Percentiles rank a stretch among this genome's conserved stretches.
Evolutionary conservation across 2,797 vertebrate species (phyloP).

Genomic region (Bradypodion pumilum): DNA sequence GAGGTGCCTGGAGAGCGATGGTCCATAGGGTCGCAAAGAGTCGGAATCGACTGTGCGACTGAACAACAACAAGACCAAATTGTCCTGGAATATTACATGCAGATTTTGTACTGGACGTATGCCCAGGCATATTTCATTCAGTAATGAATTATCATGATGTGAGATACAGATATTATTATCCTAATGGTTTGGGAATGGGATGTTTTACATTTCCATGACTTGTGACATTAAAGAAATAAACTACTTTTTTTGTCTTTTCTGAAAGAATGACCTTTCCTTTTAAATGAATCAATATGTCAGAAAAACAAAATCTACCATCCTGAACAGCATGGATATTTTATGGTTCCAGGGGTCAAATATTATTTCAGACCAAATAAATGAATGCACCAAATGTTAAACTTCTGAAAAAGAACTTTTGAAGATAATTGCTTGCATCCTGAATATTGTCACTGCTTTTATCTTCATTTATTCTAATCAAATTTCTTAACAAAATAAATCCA

Average conservation of each 20-base stretch:
- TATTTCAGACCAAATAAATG: conserved; percentile 33
- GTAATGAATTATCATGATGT: conserved; percentile 37
- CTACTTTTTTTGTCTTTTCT: conserved; percentile 19
- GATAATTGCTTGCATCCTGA: not conserved
- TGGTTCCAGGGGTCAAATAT: conserved; percentile 22
- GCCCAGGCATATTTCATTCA: conserved; percentile 30
- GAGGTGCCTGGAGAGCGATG: no score
- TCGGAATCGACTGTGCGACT: no score
- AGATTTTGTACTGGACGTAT: not conserved
- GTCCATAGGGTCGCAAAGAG: no score
- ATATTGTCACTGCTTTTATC: not conserved
- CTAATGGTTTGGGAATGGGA: not conserved
- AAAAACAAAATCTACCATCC: conserved; percentile 9
- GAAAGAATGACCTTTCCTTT: conserved; percentile 23
- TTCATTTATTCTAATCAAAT: not conserved
- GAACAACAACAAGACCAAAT: not conserved
- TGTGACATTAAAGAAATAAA: conserved; percentile 34
- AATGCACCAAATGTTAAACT: not conserved
- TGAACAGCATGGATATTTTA: conserved; percentile 15
- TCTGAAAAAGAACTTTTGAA: conserved; percentile 7
- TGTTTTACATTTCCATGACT: conserved; percentile 14
- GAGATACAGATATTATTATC: not conserved
- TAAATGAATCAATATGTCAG: conserved; percentile 3
- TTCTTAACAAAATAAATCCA: not conserved
- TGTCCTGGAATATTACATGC: not conserved